Conservation (phyloP, 1,140 invertebrate genomes). For the Brachionus asplanchnoidis region DNA sequence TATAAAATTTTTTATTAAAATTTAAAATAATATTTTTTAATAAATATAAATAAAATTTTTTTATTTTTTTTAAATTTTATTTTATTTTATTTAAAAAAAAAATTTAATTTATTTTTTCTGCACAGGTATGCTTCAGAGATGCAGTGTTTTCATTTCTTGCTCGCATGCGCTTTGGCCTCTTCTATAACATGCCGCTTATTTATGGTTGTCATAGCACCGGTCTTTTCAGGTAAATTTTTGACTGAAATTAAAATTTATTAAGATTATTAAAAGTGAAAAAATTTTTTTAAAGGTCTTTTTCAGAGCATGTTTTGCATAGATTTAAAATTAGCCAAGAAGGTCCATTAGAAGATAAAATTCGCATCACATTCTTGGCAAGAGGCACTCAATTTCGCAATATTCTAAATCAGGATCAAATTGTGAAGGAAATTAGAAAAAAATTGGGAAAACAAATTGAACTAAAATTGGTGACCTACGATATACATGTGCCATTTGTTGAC, state of each 20-base stretch:
- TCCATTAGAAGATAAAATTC: constrained; percentile 64
- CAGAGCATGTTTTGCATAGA: constrained; percentile 79
- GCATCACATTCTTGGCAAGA: constrained; percentile 73
- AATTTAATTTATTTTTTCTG: constrained; percentile 44
- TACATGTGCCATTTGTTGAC: constrained; percentile 50
- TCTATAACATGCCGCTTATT: constrained; percentile 95
- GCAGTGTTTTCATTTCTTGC: constrained; percentile 84
- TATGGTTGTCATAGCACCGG: constrained; percentile 49
- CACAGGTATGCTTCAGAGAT: constrained; percentile 74
- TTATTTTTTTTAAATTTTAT: too few species aligned
- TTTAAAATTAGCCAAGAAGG: constrained; percentile 64
- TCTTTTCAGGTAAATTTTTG: constrained; percentile 20
- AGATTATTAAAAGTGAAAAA: not conserved
- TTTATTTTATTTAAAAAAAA: too few species aligned
- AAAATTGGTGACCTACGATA: constrained; percentile 54
- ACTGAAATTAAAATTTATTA: constrained; percentile 41
- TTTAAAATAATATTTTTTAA: too few species aligned
- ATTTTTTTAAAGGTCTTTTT: constrained; percentile 64
- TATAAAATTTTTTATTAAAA: too few species aligned
- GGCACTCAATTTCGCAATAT: constrained; percentile 75
- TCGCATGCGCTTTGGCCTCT: constrained; percentile 93
- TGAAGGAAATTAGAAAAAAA: constrained; percentile 8
- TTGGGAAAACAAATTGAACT: constrained; percentile 48
- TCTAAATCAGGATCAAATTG: constrained; percentile 75
- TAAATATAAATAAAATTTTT: too few species aligned